These are phyloP conservation scores for Chloroceryle inda DNA, from an alignment of 2,797 vertebrate species.

Conservation along the genomic window DNA sequence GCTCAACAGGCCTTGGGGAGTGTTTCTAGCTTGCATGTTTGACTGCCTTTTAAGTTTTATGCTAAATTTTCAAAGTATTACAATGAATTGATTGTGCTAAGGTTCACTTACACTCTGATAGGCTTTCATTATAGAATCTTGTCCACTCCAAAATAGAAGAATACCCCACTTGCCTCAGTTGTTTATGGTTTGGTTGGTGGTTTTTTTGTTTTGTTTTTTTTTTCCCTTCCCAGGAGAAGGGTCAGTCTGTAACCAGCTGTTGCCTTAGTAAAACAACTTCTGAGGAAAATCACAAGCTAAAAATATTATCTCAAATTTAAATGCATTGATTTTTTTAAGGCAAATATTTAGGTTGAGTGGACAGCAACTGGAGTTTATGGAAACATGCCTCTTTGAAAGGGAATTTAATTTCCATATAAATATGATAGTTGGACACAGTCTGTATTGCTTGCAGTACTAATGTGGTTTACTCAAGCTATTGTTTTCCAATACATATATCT, in stretches of 20 bases:
- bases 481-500: constrained; percentile 12
- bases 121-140: neutral
- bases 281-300: neutral
- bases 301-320: constrained; percentile 48
- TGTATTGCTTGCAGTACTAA: neutral
- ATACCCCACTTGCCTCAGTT: neutral
- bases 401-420: constrained; percentile 72
- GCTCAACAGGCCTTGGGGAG: neutral
- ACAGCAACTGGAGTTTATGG: constrained; percentile 11
- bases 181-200: too few relatives aligned
- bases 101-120: neutral
- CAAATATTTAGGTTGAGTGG: constrained; percentile 37
- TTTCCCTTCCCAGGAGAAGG: neutral
- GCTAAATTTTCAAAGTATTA: neutral
- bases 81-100: neutral
- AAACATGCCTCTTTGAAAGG: constrained; percentile 1
- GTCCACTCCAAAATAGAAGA: neutral
- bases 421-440: constrained; percentile 17
- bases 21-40: neutral
- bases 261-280: neutral
- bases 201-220: too few relatives aligned
- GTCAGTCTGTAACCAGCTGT: neutral
- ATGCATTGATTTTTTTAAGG: constrained; percentile 41
- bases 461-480: constrained; percentile 8
- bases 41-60: neutral